Base-by-base conservation (phyloP, 1,140 invertebrate genomes). In the Drosophila lini region DNA sequence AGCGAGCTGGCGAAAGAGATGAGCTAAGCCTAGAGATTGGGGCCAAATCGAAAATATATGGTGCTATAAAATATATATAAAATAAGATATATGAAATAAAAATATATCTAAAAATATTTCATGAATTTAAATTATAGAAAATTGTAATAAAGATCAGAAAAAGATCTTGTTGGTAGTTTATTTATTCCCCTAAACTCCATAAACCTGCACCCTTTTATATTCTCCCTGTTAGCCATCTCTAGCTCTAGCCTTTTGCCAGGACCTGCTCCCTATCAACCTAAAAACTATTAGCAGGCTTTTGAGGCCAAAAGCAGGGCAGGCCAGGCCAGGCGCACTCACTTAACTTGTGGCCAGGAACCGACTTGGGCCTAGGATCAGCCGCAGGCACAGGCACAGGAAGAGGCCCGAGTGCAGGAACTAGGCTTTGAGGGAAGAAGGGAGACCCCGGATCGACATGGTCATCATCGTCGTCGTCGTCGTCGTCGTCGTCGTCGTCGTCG, bases 271-370 rank as follows among this genome's bases (percentile, higher is more conserved):
- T 19, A 13, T 28, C 31, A 13, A n/a, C 36, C 56, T 45, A 63
- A 60, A 85, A 85, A 86, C 82, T 82, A 86, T 86, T 88, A 86
- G 83, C 75, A 76, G 44, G 59, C 82, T 86, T 81, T 79, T 59
- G 63, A 56, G 63, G 56, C 70, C 60, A 71, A 50, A 45, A 45
- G 69, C 74, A 58, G 75, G 40, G 36, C 50, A 64, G 41, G 44
- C 19, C 19, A 45, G 42, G 19, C 3, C 47, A n/a, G 25, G 45
- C 65, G 59, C 58, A 85, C 68, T 75, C 76, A 86, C 76, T 86
- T 86, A 88, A 75, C 80, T 83, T 89, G 74, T 80, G 84, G 74
- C 65, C 78, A 62, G 78, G 77, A 67, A 56, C 15, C 50, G 64
- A 70, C 68, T 70, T 71, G 40, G 52, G 42, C 65, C 69, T 71